Evolutionary conservation across 2,888 invertebrate species (phyloP).

Genomic region (Plusia festucae): DNA sequence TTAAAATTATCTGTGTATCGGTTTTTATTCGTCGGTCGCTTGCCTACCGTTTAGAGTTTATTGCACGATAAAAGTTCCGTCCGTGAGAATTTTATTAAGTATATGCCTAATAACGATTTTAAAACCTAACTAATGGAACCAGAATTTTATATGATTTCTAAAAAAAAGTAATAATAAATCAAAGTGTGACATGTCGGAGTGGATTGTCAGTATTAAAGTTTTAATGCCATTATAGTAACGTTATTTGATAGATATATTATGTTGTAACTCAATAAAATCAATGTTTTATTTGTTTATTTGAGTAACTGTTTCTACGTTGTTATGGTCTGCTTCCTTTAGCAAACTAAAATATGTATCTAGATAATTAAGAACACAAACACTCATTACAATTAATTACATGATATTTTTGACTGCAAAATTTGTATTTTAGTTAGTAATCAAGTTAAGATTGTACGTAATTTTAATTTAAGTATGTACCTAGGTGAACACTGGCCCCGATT

Average conservation of each 20-base stretch:
- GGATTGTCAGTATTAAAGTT: slow-evolving; percentile 29
- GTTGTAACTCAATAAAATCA: slow-evolving; percentile 51
- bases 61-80: slow-evolving; percentile 61
- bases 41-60: slow-evolving; percentile 81
- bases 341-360: slow-evolving; percentile 44
- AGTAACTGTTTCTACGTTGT: slow-evolving; percentile 43
- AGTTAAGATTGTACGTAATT: slow-evolving; percentile 29
- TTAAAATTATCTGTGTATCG: slow-evolving; percentile 79
- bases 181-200: slow-evolving; percentile 45
- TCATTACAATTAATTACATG: slow-evolving; percentile 53
- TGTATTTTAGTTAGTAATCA: slow-evolving; percentile 26
- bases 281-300: slow-evolving; percentile 50
- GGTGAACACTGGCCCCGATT: no score
- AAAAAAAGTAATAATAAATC: slow-evolving; percentile 54
- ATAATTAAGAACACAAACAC: slow-evolving; percentile 45
- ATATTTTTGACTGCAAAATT: slow-evolving; percentile 30
- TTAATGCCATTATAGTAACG: slow-evolving; percentile 42
- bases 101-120: slow-evolving; percentile 64
- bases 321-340: slow-evolving; percentile 45
- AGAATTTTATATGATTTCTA: slow-evolving; percentile 51
- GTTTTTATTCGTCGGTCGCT: slow-evolving; percentile 73
- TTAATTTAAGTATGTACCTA: neutral
- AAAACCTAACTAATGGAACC: slow-evolving; percentile 67
- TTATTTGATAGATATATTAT: slow-evolving; percentile 45
- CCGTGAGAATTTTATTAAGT: slow-evolving; percentile 64